A percentile compares a stretch with the other conserved stretches of the same genome.
Conservation (phyloP, 2,888 invertebrate genomes). For the Heliconius ismenius region DNA sequence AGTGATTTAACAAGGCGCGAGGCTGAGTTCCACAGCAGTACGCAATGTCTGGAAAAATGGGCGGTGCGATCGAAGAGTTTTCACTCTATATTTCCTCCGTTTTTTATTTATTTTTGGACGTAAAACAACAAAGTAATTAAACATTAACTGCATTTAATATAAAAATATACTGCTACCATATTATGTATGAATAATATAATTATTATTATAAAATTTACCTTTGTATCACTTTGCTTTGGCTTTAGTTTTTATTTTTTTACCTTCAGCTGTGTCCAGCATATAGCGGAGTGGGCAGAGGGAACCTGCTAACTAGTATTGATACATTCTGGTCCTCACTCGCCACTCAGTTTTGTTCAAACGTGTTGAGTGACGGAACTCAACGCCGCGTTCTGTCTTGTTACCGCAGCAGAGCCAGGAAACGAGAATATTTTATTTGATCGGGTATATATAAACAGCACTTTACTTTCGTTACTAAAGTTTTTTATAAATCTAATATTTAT, state of each 20-base stretch:
- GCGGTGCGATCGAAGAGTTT: neutral
- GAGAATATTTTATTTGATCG: too few species aligned
- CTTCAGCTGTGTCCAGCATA: neutral
- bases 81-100: too few species aligned
- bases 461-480: too few species aligned
- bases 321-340: neutral
- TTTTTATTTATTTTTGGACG: too few species aligned
- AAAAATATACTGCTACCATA: neutral
- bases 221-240: slow-evolving; percentile 19
- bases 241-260: neutral
- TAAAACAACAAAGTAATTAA: neutral
- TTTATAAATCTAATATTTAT: too few species aligned
- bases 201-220: neutral
- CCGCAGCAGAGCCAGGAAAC: too few species aligned
- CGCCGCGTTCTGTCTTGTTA: too few species aligned
- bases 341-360: neutral
- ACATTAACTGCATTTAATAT: neutral
- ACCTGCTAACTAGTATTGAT: too few species aligned
- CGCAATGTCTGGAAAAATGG: neutral
- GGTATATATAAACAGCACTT: too few species aligned
- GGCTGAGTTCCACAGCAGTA: neutral
- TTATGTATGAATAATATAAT: neutral
- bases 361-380: too few species aligned
- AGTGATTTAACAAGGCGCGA: too few species aligned
- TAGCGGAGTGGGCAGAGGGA: neutral